Evolutionary conservation across 2,113 vertebrate species (phyloP).

Genomic region (Hippocampus barbouri): DNA sequence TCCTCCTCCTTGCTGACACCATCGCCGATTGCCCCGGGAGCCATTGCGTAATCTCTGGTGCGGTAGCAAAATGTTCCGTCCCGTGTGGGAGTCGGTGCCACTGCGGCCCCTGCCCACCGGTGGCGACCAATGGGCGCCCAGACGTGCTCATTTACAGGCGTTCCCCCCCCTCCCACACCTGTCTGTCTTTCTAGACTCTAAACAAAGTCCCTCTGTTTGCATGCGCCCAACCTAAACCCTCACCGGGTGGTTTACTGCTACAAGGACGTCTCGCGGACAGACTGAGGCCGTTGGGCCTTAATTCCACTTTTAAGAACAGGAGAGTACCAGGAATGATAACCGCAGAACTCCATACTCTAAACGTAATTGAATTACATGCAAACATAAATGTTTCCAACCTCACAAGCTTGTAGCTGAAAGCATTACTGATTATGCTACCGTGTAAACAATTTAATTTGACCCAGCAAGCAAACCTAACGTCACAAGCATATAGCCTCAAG

Average conservation of each 20-base stretch:
- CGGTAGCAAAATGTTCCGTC: slow-evolving; percentile 8
- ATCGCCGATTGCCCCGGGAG: slow-evolving; percentile 38
- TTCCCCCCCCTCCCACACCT: slow-evolving; percentile 58
- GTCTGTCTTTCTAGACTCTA: slow-evolving; percentile 58
- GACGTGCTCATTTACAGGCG: slow-evolving; percentile 42
- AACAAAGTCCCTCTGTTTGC: slow-evolving; percentile 65
- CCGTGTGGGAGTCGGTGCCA: slow-evolving; percentile 48
- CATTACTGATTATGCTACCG: background rate
- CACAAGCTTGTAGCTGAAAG: background rate
- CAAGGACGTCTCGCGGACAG: slow-evolving; percentile 48
- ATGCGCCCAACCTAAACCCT: slow-evolving; percentile 22
- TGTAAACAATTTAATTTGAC: too few species aligned
- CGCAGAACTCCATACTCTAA: background rate
- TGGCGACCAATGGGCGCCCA: slow-evolving; percentile 41
- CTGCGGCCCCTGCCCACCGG: slow-evolving; percentile 39
- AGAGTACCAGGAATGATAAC: background rate
- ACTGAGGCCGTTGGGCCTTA: slow-evolving; percentile 35
- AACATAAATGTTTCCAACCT: background rate
- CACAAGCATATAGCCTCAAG: too few species aligned
- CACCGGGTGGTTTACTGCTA: slow-evolving; percentile 23
- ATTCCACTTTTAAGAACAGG: background rate
- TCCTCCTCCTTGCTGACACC: slow-evolving; percentile 38
- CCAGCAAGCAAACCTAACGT: too few species aligned
- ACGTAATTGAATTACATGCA: too few species aligned
- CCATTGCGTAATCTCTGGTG: slow-evolving; percentile 54